Evolutionary conservation across 2,113 vertebrate species (phyloP).

Genomic region (Amphiprion percula): DNA sequence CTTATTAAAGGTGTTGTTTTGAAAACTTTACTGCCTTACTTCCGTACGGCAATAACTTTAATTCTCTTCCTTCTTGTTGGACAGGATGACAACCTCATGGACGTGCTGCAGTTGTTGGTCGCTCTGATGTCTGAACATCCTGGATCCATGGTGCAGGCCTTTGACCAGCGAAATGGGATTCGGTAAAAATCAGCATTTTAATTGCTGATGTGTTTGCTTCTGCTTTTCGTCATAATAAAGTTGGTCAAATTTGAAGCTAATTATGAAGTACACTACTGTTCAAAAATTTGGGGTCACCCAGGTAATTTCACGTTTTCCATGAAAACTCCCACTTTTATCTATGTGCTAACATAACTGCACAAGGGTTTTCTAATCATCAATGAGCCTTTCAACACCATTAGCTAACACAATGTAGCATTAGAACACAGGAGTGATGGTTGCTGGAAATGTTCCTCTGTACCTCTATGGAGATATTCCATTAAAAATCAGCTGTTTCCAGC

Average conservation of each 20-base stretch:
- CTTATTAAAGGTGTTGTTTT: background rate
- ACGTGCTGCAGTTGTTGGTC: constrained; percentile 96
- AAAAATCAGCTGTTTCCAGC: no score
- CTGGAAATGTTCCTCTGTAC: no score
- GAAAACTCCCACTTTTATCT: no score
- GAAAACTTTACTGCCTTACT: background rate
- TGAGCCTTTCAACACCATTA: no score
- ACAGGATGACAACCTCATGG: constrained; percentile 99
- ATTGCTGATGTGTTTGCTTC: background rate
- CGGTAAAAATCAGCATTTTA: constrained; percentile 82
- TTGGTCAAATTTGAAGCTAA: no score
- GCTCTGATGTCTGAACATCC: constrained; percentile 98
- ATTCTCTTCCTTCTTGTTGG: constrained; percentile 7
- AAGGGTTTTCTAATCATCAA: no score
- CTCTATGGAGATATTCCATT: no score
- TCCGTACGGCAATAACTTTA: constrained; percentile 3
- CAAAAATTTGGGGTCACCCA: no score
- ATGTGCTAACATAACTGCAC: background rate
- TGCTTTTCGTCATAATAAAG: background rate
- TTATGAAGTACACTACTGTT: no score
- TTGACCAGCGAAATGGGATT: constrained; percentile 97
- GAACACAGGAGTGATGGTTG: no score
- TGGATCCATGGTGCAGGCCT: constrained; percentile 94
- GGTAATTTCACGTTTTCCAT: no score
- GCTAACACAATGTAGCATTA: no score